Conservation (phyloP, 2,888 invertebrate species). For the Drosophila hawaiiensis region DNA sequence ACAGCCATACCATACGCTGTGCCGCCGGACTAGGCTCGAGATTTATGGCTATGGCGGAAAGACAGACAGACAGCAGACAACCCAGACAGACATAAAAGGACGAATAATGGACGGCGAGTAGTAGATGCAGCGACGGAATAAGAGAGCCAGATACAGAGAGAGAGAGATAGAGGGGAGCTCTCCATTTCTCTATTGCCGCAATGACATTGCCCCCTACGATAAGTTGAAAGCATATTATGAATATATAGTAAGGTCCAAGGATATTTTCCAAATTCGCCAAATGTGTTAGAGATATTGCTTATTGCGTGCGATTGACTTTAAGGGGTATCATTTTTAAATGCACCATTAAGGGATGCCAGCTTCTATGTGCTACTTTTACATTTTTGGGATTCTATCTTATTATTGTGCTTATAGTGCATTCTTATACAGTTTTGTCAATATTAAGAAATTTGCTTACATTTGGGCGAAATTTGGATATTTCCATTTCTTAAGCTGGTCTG, state of each 20-base stretch:
- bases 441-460: too few species aligned
- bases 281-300: neutral
- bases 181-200: neutral
- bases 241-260: neutral
- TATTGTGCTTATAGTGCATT: too few species aligned
- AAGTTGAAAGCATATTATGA: neutral
- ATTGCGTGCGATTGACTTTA: neutral
- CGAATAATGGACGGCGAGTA: neutral
- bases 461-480: too few species aligned
- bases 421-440: too few species aligned
- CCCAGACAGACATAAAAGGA: constrained; percentile 23
- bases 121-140: constrained; percentile 7
- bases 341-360: neutral
- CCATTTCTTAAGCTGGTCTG: neutral
- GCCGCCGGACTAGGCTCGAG: constrained; percentile 69
- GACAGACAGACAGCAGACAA: constrained; percentile 24
- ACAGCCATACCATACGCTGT: constrained; percentile 57
- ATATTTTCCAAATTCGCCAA: neutral
- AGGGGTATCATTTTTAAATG: neutral
- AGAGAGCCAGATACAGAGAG: neutral
- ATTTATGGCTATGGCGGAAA: constrained; percentile 62
- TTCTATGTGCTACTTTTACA: neutral
- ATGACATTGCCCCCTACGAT: constrained; percentile 9
- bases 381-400: too few species aligned
- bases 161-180: neutral